Conservation (phyloP, 2,113 vertebrate species). For the Pelusios castaneus region DNA sequence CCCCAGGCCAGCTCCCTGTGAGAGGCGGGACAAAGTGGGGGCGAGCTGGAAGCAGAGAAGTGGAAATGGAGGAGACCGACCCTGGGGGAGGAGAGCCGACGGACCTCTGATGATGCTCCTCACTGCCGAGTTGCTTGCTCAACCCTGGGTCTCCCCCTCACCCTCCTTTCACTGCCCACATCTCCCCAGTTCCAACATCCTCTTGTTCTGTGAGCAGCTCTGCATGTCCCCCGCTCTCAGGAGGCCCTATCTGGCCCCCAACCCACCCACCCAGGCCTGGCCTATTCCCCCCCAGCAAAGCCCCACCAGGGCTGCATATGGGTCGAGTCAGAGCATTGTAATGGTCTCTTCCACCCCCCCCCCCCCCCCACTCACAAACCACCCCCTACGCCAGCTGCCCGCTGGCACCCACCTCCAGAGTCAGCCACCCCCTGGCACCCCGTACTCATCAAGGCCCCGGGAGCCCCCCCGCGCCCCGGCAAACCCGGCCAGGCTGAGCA, state of each 20-base stretch:
- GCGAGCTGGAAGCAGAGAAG: too few species aligned
- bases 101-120: too few species aligned
- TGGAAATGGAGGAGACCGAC: too few species aligned
- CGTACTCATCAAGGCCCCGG: not conserved
- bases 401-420: not conserved
- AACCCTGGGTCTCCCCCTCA: not conserved
- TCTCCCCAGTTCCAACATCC: not conserved
- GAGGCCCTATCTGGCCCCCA: too few species aligned
- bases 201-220: not conserved
- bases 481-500: not conserved
- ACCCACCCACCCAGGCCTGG: too few species aligned
- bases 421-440: not conserved
- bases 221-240: too few species aligned
- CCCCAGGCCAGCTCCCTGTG: not conserved
- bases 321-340: too few species aligned
- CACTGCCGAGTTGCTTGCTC: too few species aligned
- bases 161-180: not conserved
- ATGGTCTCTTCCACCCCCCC: not conserved
- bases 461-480: rapidly evolving
- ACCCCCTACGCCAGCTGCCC: not conserved
- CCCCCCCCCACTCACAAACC: not conserved
- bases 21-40: too few species aligned
- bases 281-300: too few species aligned
- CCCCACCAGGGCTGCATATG: too few species aligned
- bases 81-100: too few species aligned